phyloP scores from a whole-genome alignment of 2,888 invertebrate species.

The Scaeva pyrastri region DNA sequence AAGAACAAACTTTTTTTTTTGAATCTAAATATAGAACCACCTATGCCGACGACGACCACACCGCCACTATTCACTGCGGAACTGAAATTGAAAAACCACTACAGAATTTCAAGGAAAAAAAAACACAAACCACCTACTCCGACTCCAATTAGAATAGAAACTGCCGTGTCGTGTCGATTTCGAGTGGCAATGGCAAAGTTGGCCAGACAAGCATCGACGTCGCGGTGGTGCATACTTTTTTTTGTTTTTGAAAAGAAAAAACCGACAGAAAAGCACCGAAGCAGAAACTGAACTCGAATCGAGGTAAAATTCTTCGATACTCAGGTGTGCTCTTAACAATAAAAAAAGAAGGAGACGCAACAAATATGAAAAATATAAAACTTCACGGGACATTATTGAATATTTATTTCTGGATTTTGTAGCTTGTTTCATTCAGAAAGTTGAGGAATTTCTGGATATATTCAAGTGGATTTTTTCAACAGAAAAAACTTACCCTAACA shows the following conservation, averaged over 20 bases:
- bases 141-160: constrained; percentile 69
- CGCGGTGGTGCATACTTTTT: constrained; percentile 19
- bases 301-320: constrained; percentile 1
- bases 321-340: constrained; percentile 7
- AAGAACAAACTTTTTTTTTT: constrained; percentile 49
- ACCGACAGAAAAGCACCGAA: constrained; percentile 52
- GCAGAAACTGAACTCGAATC: constrained; percentile 48
- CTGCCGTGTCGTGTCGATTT: constrained; percentile 58
- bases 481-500: constrained; percentile 39
- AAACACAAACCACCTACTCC: constrained; percentile 60
- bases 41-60: constrained; percentile 15
- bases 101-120: neutral
- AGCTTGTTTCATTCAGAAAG: constrained; percentile 50
- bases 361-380: constrained; percentile 7
- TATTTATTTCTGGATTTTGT: constrained; percentile 25
- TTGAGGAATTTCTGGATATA: constrained; percentile 39
- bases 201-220: constrained; percentile 16
- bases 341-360: constrained; percentile 13
- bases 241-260: neutral
- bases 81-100: constrained; percentile 35
- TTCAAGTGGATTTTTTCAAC: neutral
- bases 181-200: constrained; percentile 16
- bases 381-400: constrained; percentile 20
- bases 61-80: constrained; percentile 56
- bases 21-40: constrained; percentile 60